Base-by-base conservation (phyloP, 1,140 invertebrate genomes). In the Zaprionus capensis region DNA sequence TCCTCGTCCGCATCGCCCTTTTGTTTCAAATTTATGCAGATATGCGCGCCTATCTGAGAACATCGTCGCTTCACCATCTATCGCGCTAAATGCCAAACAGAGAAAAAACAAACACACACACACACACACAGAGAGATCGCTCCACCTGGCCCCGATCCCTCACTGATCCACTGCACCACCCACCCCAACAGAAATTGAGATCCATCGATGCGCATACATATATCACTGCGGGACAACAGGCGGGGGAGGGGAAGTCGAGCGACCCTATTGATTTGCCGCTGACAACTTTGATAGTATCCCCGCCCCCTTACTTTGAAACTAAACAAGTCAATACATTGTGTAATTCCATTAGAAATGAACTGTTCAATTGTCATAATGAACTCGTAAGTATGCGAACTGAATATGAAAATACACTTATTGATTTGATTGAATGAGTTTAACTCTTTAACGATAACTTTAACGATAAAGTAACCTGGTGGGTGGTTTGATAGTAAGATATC, bases 21-120 rank as follows among this genome's bases (percentile, higher is more conserved):
- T 81, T 73, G 57, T 73, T 67, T 63, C 36, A 69, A 82, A 76
- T 79, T 81, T 79, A 81, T 81, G 79, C 72, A 81, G 76, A 82
- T 82, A 82, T 73, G 67, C 55, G 61, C 51, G 49, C 58, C 49
- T 70, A 82, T 73, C 80, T 74, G 49, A 55, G 62, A 67, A 66
- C 49, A 71, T 57, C 31, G 58, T 20, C 61, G 14, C 12, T 57
- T 55, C 22, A 22, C 4, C 7, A 24, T 46, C 34, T 38, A 34
- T 80, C 56, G 56, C 31, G 31, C 31, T 34, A 78, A 80, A 70
- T 76, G 64, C 73, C 68, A 38, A 70, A 76, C 80, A 71, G 82
- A 80, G 76, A 36, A 51, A 51, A 65, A 71, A 31, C 66, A 66
- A 68, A 78, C 44, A 65, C 17, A 46, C 14, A 41, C 12, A 41